Percentiles rank a stretch among this genome's conserved stretches.
Conservation (phyloP, 2,113 vertebrate species). For the Leptobrachium leishanense region DNA sequence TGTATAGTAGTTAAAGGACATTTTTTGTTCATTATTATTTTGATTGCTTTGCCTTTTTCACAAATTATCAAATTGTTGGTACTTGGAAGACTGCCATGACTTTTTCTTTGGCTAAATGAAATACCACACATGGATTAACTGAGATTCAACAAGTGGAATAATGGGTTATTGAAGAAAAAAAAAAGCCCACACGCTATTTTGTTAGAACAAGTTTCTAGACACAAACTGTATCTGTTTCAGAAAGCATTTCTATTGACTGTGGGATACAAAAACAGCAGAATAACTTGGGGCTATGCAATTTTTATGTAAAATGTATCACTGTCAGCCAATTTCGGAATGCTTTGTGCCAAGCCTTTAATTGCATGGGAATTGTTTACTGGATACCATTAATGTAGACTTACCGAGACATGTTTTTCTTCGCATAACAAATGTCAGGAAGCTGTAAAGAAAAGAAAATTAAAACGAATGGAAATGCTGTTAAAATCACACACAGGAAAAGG, state of each 20-base stretch:
- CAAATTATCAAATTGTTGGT: too few relatives aligned
- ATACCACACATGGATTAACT: conserved; percentile 12
- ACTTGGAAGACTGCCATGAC: too few relatives aligned
- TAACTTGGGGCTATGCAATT: conserved; percentile 39
- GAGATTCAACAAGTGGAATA: conserved; percentile 8
- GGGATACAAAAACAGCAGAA: conserved; percentile 35
- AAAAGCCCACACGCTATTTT: conserved; percentile 10
- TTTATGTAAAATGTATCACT: conserved; percentile 44
- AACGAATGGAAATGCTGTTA: conserved; percentile 23
- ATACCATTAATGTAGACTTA: conserved; percentile 25
- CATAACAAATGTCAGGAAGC: conserved; percentile 43
- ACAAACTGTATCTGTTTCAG: conserved; percentile 37
- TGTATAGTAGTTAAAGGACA: too few relatives aligned
- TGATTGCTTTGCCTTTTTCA: too few relatives aligned
- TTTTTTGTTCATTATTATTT: too few relatives aligned
- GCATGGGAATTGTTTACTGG: conserved; percentile 29
- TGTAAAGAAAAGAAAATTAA: conserved; percentile 27
- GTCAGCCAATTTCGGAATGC: conserved; percentile 27
- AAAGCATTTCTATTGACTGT: conserved; percentile 23
- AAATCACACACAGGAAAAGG: conserved; percentile 26
- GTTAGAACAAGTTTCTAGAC: not conserved
- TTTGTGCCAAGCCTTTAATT: conserved; percentile 37
- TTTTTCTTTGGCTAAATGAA: not conserved
- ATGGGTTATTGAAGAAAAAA: conserved; percentile 22
- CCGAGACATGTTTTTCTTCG: conserved; percentile 29